Base-by-base conservation (phyloP, 2,113 vertebrate genomes). In the Silurus meridionalis region DNA sequence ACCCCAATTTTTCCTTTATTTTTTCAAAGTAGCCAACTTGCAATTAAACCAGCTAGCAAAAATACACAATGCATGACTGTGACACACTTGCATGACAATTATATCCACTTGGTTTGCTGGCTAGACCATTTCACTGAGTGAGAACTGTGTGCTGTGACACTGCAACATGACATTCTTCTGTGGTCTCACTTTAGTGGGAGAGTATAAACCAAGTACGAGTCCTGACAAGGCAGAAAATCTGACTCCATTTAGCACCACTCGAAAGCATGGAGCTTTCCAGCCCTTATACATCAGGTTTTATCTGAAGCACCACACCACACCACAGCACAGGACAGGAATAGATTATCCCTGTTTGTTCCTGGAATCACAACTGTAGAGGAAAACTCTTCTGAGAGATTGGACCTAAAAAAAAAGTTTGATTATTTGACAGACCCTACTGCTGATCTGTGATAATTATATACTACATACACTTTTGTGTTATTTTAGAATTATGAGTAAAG, bases 181-280 rank as follows among this genome's bases (percentile, higher is more conserved):
- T 53, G 21, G 83, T 90, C 86, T 85, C 90, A 89, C 80, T 82
- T 84, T 84, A 64, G 86, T 89, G 88, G 84, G 53, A 89, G 60
- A 86, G 82, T 61, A 85, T 87, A 89, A 89, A 86, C 86, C 84
- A 85, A 67, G 75, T 71, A 52, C 23, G n/a, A 61, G 21, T 5
- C 46, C 61, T 85, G 75, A 87, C 9, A 66, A 61, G 60, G 80
- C 80, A 55, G 67, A 83, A 61, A 53, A 83, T 14, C 21, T 83
- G 74, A 74, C 83, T 66, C 15, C 9, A 82, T 23, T 82, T 53
- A 78, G 8, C 14, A 74, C 19, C 48, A 64, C 1, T 61, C 71
- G 14, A 48, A 66, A 48, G 17, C n/a, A 74, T 74, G 11, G 11
- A 86, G 81, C 17, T 37, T 23, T 82, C 64, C 6, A 78, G 11